Base-by-base conservation (phyloP, 2,888 invertebrate genomes). In the Cephus rjabovi region DNA sequence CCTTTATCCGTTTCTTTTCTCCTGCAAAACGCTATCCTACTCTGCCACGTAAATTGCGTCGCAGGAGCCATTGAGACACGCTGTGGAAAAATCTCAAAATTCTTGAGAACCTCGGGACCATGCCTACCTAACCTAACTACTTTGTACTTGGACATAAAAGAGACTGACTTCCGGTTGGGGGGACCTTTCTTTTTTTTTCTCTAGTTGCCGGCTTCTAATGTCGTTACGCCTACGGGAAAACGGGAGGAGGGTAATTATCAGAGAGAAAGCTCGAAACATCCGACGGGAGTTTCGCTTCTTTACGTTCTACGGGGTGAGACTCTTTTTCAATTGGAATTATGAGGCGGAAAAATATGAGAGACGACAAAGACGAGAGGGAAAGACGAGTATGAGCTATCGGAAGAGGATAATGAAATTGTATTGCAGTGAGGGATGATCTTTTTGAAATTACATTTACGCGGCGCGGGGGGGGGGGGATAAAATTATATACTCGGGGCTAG, bases 1-100 rank as follows among this genome's bases (percentile, higher is more conserved):
- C 31, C 33, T 75, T 75, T 56, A 77, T 37, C 74, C 40, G 33
- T 35, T 23, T 69, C 37, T 75, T 73, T 69, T 77, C 73, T 69
- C 69, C 75, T 2, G 56, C 15, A 2, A 56, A 23, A 56, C 56
- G 56, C 23, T 56, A 2, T 56, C 23, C 56, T 9, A 9, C 56
- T 56, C 23, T 9, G 9, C 2, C 56, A 9, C 56, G 56, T 56
- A 9, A 2, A 56, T 9, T 4, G 23, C 56, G 56, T 9, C 23
- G 9, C 56, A 23, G 56, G 56, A 56, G 56, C 56, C 56, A 56
- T 9, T 56, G 9, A 56, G 23, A 56, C 23, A 56, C 35, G 11
- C 12, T 9, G 56, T 23, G 23, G 9, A 56, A 56, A 56, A 56
- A 23, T 56, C 23, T 23, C 9, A 23, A 56, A 56, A 56, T 56